Percentiles rank a stretch among this genome's conserved stretches.
Evolutionary conservation across 1,140 invertebrate species (phyloP).

Genomic region (Pissodes strobi): DNA sequence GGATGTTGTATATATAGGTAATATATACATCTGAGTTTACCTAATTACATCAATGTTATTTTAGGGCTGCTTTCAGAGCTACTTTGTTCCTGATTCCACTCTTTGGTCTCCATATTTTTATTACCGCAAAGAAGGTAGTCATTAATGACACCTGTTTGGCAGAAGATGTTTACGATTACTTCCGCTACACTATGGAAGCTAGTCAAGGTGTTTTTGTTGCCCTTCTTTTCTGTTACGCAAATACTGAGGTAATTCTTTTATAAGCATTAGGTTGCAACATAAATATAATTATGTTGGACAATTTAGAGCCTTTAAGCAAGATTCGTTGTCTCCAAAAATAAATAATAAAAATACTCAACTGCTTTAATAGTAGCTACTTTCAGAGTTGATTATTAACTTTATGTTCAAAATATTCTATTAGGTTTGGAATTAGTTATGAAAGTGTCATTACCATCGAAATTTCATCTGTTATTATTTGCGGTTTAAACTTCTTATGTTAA

Average conservation of each 20-base stretch:
- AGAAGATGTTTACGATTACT: slow-evolving; percentile 61
- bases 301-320: too few species aligned
- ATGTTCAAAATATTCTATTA: too few species aligned
- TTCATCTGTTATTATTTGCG: too few species aligned
- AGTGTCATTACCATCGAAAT: too few species aligned
- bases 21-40: too few species aligned
- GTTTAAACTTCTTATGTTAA: too few species aligned
- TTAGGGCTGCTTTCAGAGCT: slow-evolving; percentile 46
- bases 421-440: too few species aligned
- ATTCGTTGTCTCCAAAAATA: too few species aligned
- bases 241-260: slow-evolving; percentile 60
- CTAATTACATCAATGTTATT: slow-evolving; percentile 12
- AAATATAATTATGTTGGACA: neutral
- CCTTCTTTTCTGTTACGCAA: slow-evolving; percentile 64
- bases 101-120: slow-evolving; percentile 50
- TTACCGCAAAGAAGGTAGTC: slow-evolving; percentile 44
- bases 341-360: too few species aligned
- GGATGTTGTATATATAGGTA: too few species aligned
- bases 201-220: slow-evolving; percentile 63
- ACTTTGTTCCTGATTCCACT: slow-evolving; percentile 48
- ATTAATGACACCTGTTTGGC: slow-evolving; percentile 54
- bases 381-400: too few species aligned
- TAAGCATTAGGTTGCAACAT: neutral
- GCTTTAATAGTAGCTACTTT: too few species aligned
- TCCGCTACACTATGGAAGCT: slow-evolving; percentile 61